Conservation (phyloP, 2,888 invertebrate genomes). For the Congeria kusceri region DNA sequence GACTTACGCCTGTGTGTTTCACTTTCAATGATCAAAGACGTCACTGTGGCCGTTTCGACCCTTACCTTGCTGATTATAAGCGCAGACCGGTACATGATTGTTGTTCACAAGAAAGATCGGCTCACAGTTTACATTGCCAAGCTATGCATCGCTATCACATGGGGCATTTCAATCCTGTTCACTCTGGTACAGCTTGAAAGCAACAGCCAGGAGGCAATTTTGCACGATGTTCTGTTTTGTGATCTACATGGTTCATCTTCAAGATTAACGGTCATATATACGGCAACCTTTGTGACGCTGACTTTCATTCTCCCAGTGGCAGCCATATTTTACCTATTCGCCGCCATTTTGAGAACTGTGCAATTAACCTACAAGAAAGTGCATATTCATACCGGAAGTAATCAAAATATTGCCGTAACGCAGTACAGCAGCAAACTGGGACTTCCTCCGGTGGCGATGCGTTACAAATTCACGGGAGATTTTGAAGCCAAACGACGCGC, state of each 20-base stretch:
- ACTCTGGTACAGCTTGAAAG: conserved; percentile 72
- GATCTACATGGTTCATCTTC: conserved; percentile 20
- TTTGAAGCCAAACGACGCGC: conserved; percentile 79
- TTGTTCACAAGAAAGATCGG: conserved; percentile 73
- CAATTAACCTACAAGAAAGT: conserved; percentile 67
- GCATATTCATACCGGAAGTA: conserved; percentile 65
- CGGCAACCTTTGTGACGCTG: conserved; percentile 51
- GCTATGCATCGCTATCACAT: conserved; percentile 62
- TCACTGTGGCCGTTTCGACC: conserved; percentile 72
- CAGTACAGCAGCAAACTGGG: conserved; percentile 64
- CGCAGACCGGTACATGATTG: conserved; percentile 78
- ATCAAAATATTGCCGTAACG: conserved; percentile 59
- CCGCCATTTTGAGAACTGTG: conserved; percentile 73
- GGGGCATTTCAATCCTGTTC: conserved; percentile 60
- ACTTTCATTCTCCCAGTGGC: conserved; percentile 75
- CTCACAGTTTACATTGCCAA: conserved; percentile 69
- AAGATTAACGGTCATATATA: conserved; percentile 49
- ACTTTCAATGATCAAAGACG: conserved; percentile 67
- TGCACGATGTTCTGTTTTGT: conserved; percentile 52
- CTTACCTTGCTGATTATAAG: conserved; percentile 77
- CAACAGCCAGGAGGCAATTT: conserved; percentile 41
- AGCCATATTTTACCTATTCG: conserved; percentile 72
- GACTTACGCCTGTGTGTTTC: conserved; percentile 19
- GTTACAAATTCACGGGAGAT: conserved; percentile 65
- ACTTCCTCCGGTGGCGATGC: conserved; percentile 52